Conservation (phyloP, 2,888 invertebrate genomes). For the Nycteola revayana region DNA sequence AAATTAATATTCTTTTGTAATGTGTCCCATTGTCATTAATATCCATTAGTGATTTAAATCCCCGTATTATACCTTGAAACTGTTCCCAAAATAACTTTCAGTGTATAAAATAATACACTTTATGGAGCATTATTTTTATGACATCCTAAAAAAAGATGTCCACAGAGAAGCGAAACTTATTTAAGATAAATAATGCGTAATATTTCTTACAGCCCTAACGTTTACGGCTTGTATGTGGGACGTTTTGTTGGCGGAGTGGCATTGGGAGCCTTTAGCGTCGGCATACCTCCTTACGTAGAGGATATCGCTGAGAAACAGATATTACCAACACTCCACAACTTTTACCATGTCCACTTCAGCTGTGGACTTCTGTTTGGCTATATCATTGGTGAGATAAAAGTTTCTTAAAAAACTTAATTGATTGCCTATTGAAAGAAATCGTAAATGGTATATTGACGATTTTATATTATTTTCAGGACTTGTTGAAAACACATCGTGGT, state of each 20-base stretch:
- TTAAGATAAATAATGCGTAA: too few relatives aligned
- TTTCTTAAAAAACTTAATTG: constrained; percentile 2
- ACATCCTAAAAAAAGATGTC: too few relatives aligned
- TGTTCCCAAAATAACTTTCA: too few relatives aligned
- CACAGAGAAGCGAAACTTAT: too few relatives aligned
- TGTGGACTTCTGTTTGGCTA: constrained; percentile 85
- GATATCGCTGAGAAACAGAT: constrained; percentile 84
- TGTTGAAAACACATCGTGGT: constrained; percentile 60
- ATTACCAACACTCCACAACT: constrained; percentile 85
- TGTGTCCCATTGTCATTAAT: too few relatives aligned
- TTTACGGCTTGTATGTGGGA: constrained; percentile 76
- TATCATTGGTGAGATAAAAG: constrained; percentile 75
- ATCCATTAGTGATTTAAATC: too few relatives aligned
- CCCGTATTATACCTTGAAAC: too few relatives aligned
- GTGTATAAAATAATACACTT: too few relatives aligned
- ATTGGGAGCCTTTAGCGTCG: constrained; percentile 83
- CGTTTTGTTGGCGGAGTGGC: constrained; percentile 84
- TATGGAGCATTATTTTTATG: too few relatives aligned
- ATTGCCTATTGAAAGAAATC: too few relatives aligned
- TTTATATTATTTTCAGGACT: constrained; percentile 63
- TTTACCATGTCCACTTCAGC: constrained; percentile 86
- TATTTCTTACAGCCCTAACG: constrained; percentile 60
- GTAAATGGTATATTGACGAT: too few relatives aligned
- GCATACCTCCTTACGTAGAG: constrained; percentile 84
- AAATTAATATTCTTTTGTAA: too few relatives aligned